Evolutionary conservation across 2,797 vertebrate genomes (phyloP).

Genomic region (Rachycentron canadum): DNA sequence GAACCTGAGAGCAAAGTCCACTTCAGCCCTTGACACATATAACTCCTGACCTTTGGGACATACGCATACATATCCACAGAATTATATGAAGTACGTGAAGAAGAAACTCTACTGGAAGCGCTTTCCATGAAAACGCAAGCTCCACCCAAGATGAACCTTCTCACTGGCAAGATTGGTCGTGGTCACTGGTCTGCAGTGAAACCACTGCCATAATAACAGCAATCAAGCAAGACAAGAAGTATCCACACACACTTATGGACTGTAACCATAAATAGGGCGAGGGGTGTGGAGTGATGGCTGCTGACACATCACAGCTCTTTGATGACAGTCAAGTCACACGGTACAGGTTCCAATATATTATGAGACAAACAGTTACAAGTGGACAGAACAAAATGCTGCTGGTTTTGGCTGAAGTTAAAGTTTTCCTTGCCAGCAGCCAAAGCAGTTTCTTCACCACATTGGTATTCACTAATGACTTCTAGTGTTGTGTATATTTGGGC

Average conservation of each 20-base stretch:
- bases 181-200: conserved; percentile 29
- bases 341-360: too few species aligned
- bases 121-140: conserved; percentile 19
- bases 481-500: background rate
- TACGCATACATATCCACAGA: conserved; percentile 8
- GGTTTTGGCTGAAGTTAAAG: background rate
- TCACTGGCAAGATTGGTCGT: conserved; percentile 9
- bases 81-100: conserved; percentile 54
- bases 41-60: background rate
- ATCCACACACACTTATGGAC: background rate
- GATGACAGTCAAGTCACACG: background rate
- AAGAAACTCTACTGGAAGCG: conserved; percentile 68
- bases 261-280: background rate
- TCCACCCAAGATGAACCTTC: conserved; percentile 17
- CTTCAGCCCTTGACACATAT: conserved; percentile 13
- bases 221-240: background rate
- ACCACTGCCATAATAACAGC: background rate
- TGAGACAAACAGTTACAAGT: too few species aligned
- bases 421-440: background rate
- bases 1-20: conserved; percentile 49
- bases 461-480: background rate
- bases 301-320: background rate
- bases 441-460: background rate
- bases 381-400: background rate
- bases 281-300: background rate